These are phyloP conservation scores for Diacarnus erythraeanus DNA, from an alignment of 37 sponge, comb jelly and placozoan genomes.

Conservation along the genomic window DNA sequence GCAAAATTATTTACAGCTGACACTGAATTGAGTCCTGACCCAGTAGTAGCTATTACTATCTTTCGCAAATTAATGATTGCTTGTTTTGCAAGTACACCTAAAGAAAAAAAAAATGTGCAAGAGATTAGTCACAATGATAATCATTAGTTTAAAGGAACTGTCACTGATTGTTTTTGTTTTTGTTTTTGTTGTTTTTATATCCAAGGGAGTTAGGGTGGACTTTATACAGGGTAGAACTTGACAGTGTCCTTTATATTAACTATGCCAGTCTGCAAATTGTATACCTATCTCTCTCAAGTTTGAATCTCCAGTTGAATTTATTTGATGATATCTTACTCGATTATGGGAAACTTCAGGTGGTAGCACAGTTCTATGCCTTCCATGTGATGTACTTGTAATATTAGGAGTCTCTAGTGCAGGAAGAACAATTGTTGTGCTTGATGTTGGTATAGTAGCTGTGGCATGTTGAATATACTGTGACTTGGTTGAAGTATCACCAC, in stretches of 20 bases:
- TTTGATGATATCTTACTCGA: too few species aligned
- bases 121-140: too few species aligned
- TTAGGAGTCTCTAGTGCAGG: not conserved
- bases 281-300: not conserved
- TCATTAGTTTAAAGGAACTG: too few species aligned
- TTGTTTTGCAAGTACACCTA: conserved; percentile 26
- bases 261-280: too few species aligned
- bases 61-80: conserved; percentile 19
- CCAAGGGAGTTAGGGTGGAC: too few species aligned
- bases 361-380: not conserved
- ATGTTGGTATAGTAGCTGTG: not conserved
- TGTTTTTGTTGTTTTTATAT: too few species aligned
- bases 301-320: not conserved
- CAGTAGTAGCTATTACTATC: not conserved
- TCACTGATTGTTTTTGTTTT: too few species aligned
- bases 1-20: not conserved
- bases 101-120: too few species aligned
- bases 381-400: not conserved
- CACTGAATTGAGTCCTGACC: not conserved
- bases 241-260: too few species aligned
- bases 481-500: not conserved
- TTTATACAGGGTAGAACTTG: too few species aligned
- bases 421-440: not conserved
- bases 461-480: not conserved
- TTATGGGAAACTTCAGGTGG: not conserved